Evolutionary conservation across 2,113 vertebrate species (phyloP), one percentile per base, ranked within the genome.

Genomic region (Xyliphius kryptos): DNA sequence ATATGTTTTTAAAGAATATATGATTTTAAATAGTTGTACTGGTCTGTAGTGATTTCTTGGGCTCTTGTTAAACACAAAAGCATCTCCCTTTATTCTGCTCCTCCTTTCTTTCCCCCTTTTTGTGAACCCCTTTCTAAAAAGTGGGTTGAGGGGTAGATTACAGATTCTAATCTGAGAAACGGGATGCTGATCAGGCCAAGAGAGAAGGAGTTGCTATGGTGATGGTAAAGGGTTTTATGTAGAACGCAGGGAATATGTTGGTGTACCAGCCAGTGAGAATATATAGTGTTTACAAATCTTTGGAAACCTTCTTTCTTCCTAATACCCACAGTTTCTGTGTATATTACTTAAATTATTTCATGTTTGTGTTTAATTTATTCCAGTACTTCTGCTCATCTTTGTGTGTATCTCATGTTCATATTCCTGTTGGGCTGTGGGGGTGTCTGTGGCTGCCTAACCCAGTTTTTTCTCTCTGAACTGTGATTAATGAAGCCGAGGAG

Each of bases 21-120:
- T n/a, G n/a, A n/a, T n/a, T 26, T 26, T 6, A 26, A 3, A 26
- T 26, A 26, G 22, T 26, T 26, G n/a, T 26, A 26, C 22, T 26
- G 22, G 22, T 26, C 77, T 72, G 49, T 61, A 73, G 53, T 77
- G 79, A 82, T 83, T 83, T 82, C 75, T 80, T 77, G 82, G 72
- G 73, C 75, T 56, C 77, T 79, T 76, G 72, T 74, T 77, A 65
- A 79, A 81, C 43, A 46, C 12, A 41, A 46, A 46, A n/a, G 43
- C 67, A 26, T 48, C 62, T 61, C 26, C 26, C 26, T 3, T 32
- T 46, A 61, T 36, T 14, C 51, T 43, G 15, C 54, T 70, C 66
- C 51, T 11, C 49, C 47, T 41, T 40, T 15, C 20, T 16, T 37
- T n/a, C 21, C 3, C 38, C 43, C 40, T 26, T 52, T 48, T 58